Percentiles rank a stretch among this genome's conserved stretches.
Conservation (phyloP, 53 echinoderm and acorn worm genomes). For the Holothuria scabra region DNA sequence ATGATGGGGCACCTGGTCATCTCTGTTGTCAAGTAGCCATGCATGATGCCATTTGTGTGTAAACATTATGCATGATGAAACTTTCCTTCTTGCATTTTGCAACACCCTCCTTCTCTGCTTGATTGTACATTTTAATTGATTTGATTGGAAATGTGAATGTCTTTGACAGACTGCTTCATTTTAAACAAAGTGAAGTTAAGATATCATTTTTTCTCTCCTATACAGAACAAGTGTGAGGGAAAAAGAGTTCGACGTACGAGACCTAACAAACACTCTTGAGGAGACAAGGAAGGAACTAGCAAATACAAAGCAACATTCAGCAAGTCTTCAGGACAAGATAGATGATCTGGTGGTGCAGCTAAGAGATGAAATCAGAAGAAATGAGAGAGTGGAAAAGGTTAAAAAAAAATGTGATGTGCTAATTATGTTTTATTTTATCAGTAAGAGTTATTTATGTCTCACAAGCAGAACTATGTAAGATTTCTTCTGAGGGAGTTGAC, state of each 20-base stretch:
- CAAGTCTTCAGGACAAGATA: constrained; percentile 64
- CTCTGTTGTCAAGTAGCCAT: too few relatives aligned
- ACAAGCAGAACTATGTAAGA: too few relatives aligned
- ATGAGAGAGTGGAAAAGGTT: constrained; percentile 88
- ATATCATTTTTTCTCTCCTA: neutral
- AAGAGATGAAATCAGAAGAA: constrained; percentile 80
- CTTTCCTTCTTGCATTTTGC: too few relatives aligned
- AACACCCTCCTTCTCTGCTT: too few relatives aligned
- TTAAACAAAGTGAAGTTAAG: neutral
- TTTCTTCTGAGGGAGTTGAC: too few relatives aligned
- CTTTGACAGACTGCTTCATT: too few relatives aligned
- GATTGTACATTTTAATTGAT: too few relatives aligned
- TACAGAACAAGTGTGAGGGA: constrained; percentile 72
- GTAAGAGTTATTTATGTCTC: too few relatives aligned
- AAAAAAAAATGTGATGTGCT: neutral
- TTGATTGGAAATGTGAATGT: too few relatives aligned
- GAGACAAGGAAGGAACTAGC: constrained; percentile 67
- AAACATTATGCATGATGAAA: too few relatives aligned
- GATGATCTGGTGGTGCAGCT: constrained; percentile 82
- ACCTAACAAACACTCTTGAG: constrained; percentile 58
- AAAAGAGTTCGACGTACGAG: constrained; percentile 72
- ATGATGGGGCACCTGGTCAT: too few relatives aligned
- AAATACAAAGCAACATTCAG: constrained; percentile 56
- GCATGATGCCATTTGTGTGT: too few relatives aligned
- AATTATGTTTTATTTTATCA: neutral